phyloP scores from a whole-genome alignment of 2,797 vertebrate species.

The Muscicapa striata region DNA sequence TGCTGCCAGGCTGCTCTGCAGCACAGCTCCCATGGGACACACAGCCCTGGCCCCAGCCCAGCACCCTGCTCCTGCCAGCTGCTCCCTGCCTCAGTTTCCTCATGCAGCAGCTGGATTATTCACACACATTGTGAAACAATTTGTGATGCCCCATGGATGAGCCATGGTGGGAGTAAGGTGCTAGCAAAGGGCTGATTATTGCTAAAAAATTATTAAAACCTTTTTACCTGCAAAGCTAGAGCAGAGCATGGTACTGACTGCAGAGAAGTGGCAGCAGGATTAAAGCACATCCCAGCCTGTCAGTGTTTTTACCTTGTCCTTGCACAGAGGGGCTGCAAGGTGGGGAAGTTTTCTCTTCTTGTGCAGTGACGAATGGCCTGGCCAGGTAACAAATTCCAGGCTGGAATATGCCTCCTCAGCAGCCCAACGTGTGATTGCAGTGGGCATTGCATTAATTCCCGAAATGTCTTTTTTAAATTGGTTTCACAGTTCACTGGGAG shows the following conservation, averaged over 20 bases:
- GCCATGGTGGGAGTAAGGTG: rapidly evolving
- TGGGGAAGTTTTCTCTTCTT: conserved; percentile 3
- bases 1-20: background rate
- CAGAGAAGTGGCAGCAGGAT: background rate
- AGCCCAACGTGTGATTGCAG: conserved; percentile 35
- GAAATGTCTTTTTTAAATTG: conserved; percentile 64
- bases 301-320: background rate
- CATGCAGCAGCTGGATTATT: background rate
- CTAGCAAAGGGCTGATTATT: background rate
- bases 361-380: background rate
- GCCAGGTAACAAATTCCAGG: conserved; percentile 62
- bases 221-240: background rate
- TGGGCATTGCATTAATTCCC: conserved; percentile 58
- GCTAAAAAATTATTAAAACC: rapidly evolving
- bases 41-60: background rate
- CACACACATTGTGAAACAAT: background rate
- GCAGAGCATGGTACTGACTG: background rate
- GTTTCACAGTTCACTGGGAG: conserved; percentile 67
- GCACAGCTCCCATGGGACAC: rapidly evolving
- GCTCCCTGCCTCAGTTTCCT: conserved; percentile 23
- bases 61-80: rapidly evolving
- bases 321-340: background rate
- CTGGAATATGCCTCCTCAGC: conserved; percentile 66
- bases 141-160: background rate
- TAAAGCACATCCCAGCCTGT: background rate